Percentiles rank a stretch among this genome's conserved stretches.
These are phyloP conservation scores for Otocyon megalotis DNA, from an alignment of 2,113 vertebrate species.

Conservation along the genomic window DNA sequence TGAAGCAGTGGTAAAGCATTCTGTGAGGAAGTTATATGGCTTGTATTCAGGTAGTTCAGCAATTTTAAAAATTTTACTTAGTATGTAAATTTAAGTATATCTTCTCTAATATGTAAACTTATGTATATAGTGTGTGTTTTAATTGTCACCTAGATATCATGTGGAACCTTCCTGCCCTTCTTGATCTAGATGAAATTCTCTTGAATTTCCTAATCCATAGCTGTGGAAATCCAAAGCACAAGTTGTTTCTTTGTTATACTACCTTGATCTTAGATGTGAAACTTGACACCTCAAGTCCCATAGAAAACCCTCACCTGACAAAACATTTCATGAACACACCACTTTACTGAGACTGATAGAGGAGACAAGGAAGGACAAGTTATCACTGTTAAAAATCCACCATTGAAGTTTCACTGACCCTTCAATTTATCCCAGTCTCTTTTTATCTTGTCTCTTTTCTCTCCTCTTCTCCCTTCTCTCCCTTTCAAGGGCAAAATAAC, in stretches of 20 bases:
- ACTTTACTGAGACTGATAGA: constrained; percentile 16
- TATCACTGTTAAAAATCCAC: constrained; percentile 50
- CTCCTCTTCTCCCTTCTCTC: not conserved
- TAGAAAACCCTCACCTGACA: not conserved
- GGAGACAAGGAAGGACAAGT: constrained; percentile 17
- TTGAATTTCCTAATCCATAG: not conserved
- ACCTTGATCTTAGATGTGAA: constrained; percentile 9
- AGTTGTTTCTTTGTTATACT: constrained; percentile 7
- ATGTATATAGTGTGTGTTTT: not conserved
- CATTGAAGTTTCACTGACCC: not conserved
- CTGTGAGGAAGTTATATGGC: constrained; percentile 20
- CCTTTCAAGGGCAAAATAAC: constrained; percentile 12
- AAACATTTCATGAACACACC: not conserved
- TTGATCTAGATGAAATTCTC: not conserved
- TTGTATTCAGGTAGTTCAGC: constrained; percentile 6
- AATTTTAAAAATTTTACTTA: constrained; percentile 30
- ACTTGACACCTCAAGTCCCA: not conserved
- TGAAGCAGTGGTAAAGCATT: constrained; percentile 20
- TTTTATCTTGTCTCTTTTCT: not conserved
- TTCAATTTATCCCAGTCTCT: not conserved
- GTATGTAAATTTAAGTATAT: not conserved
- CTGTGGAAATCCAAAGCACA: constrained; percentile 10
- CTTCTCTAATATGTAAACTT: constrained; percentile 47
- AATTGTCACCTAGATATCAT: not conserved
- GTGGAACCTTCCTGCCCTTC: not conserved